Evolutionary conservation across 2,797 vertebrate species (phyloP).

Genomic region (Nannoperca australis): DNA sequence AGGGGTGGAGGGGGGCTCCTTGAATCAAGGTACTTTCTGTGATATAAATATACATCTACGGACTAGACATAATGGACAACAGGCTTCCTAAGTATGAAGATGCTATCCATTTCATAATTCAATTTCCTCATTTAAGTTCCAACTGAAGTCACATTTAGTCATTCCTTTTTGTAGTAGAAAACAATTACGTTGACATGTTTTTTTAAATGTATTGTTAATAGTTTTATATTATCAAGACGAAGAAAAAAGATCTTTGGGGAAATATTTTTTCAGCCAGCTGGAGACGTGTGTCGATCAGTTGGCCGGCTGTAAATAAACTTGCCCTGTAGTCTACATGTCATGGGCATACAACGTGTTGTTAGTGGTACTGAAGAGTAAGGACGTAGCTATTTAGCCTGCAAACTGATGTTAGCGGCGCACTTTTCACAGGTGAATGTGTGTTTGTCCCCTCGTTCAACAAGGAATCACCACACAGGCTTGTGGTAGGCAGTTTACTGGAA

Average conservation of each 20-base stretch:
- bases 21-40: background rate
- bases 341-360: background rate
- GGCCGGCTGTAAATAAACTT: background rate
- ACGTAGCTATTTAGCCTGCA: background rate
- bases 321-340: background rate
- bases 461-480: constrained; percentile 32
- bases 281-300: too few relatives aligned
- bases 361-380: too few relatives aligned
- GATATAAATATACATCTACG: background rate
- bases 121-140: background rate
- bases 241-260: background rate
- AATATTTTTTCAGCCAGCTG: background rate
- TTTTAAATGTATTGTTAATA: background rate
- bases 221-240: background rate
- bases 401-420: too few relatives aligned
- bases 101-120: background rate
- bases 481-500: constrained; percentile 42
- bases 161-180: background rate
- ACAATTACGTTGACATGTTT: background rate
- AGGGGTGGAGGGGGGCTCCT: background rate
- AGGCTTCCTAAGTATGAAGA: background rate
- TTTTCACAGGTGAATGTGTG: too few relatives aligned
- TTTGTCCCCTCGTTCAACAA: too few relatives aligned
- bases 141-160: background rate
- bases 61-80: background rate